Evolutionary conservation across 2,113 vertebrate genomes (phyloP).

Genomic region (Chroicocephalus ridibundus): DNA sequence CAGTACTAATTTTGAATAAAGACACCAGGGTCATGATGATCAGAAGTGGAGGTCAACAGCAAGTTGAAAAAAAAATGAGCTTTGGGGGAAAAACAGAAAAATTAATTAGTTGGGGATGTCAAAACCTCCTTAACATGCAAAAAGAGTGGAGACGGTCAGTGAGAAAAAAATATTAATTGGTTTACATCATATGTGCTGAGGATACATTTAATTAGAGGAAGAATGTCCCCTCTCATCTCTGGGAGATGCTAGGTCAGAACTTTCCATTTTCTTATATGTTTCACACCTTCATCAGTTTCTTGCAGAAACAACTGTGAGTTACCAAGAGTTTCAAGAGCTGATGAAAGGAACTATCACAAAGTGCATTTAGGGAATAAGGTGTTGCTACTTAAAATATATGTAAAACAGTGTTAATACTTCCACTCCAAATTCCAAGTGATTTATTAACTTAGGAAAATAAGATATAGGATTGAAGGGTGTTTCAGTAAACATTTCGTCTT

Average conservation of each 20-base stretch:
- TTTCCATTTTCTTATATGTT: not conserved
- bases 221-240: not conserved
- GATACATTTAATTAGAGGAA: constrained; percentile 47
- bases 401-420: not conserved
- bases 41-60: constrained; percentile 24
- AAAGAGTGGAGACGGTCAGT: not conserved
- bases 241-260: not conserved
- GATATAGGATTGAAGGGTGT: not conserved
- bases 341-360: not conserved
- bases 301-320: not conserved
- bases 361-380: not conserved
- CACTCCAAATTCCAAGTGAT: not conserved
- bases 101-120: constrained; percentile 52
- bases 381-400: not conserved
- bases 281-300: constrained; percentile 12
- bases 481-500: not conserved
- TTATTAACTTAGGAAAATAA: not conserved
- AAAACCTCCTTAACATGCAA: constrained; percentile 3
- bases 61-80: constrained; percentile 30
- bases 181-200: not conserved
- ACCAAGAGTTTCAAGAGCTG: not conserved
- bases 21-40: not conserved
- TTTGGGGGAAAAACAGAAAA: constrained; percentile 14
- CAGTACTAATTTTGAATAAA: constrained; percentile 12
- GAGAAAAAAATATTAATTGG: constrained; percentile 33